Evolutionary conservation across 2,797 vertebrate genomes (phyloP), one percentile per base, ranked within the genome.

Genomic region (Hipposideros larvatus): DNA sequence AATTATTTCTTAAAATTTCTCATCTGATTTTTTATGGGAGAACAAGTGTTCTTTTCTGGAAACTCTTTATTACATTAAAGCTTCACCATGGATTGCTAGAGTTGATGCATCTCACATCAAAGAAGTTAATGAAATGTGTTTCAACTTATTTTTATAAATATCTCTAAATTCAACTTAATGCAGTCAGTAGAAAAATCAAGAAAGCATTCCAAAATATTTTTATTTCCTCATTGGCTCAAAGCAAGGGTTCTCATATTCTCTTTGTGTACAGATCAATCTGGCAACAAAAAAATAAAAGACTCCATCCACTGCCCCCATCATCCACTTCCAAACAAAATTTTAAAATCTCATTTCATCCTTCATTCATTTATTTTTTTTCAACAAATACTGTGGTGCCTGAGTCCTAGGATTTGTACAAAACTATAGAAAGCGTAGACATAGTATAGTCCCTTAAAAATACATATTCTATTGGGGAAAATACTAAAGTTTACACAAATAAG

Each of bases 101-200:
- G 48, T 63, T 74, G 5, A 90, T 78, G 21, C 24, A 24, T 24
- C 19, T 92, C 46, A 28, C 19, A 66, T 71, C n/a, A 77, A 68
- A 70, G 4, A 84, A 66, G 34, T 84, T 59, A 71, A 59, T 13
- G 2, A 74, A 92, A 93, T 34, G 7, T n/a, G 26, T 79, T 87
- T 94, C 48, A 61, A 59, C 26, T 90, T 87, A 55, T 43, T 65
- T 57, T 71, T 19, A 88, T 7, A 91, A 85, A 55, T 71, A 88
- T 53, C 4, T 91, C 43, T 57, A 77, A 71, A 43, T 61, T 95
- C 48, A 87, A 1, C 37, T 41, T 87, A 85, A 93, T 82, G 18
- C 28, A 63, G n/a, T 24, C 16, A 94, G 70, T 2, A 83, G 65
- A 66, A 18, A 37, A 75, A 63, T 63, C 28, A 53, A 6, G 9